A percentile compares a stretch with the other conserved stretches of the same genome.
phyloP scores from a whole-genome alignment of 2,113 vertebrate genomes.

The Triplophysa dalaica region DNA sequence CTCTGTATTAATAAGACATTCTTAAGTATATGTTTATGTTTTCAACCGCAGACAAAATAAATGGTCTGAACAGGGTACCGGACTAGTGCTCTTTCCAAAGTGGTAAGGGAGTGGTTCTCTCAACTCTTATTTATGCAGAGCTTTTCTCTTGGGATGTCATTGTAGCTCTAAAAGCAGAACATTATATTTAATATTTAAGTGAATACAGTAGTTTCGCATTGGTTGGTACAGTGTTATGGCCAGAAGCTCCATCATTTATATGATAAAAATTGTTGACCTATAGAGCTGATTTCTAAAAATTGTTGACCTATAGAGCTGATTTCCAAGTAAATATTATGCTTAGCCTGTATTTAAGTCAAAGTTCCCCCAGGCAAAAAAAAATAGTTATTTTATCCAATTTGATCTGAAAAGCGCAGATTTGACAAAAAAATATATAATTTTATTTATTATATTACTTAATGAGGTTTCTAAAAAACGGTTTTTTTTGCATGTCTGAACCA shows the following conservation, averaged over 20 bases:
- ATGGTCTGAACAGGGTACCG: conserved; percentile 55
- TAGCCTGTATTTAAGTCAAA: too few species aligned
- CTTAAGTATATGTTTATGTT: conserved; percentile 74
- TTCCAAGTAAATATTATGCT: too few species aligned
- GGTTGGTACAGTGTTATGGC: conserved; percentile 55
- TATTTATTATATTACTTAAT: too few species aligned
- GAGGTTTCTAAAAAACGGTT: too few species aligned
- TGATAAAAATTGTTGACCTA: too few species aligned
- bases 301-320: too few species aligned
- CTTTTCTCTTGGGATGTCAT: conserved; percentile 72
- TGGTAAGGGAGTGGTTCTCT: conserved; percentile 42
- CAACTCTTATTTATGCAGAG: conserved; percentile 66
- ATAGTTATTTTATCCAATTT: too few species aligned
- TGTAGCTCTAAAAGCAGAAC: conserved; percentile 64
- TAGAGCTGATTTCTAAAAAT: too few species aligned
- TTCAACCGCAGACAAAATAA: conserved; percentile 71
- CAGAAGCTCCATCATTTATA: conserved; percentile 12
- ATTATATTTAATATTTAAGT: conserved; percentile 46
- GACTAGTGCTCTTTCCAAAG: conserved; percentile 58
- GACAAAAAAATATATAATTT: too few species aligned
- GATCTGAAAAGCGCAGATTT: too few species aligned
- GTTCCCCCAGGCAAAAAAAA: too few species aligned
- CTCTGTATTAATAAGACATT: conserved; percentile 66
- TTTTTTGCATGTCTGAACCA: too few species aligned
- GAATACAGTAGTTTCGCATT: conserved; percentile 27